Evolutionary conservation across 2,113 vertebrate genomes (phyloP).

Genomic region (Platanista minor): DNA sequence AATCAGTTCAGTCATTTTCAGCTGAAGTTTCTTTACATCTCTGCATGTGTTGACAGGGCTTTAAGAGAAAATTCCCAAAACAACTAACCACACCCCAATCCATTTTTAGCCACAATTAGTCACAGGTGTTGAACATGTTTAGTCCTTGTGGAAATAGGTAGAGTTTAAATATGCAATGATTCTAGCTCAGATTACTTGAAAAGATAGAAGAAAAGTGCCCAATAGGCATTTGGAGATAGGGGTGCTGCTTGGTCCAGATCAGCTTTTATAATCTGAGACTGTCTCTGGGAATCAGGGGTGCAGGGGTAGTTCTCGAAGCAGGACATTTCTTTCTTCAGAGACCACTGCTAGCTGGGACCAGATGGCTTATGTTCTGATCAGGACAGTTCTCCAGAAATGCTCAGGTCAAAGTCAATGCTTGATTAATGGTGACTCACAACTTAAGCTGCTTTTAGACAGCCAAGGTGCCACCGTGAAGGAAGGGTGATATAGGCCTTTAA

Average conservation of each 20-base stretch:
- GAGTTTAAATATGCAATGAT: background rate
- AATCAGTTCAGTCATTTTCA: slow-evolving; percentile 20
- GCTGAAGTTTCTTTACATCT: background rate
- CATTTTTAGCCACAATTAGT: background rate
- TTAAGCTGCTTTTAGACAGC: background rate
- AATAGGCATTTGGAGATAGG: background rate
- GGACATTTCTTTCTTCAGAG: background rate
- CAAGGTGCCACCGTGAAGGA: background rate
- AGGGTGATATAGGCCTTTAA: background rate
- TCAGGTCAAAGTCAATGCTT: background rate
- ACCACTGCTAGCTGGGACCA: background rate
- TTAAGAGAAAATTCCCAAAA: slow-evolving; percentile 26
- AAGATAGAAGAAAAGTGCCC: background rate
- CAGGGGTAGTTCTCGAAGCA: background rate
- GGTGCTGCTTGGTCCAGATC: background rate
- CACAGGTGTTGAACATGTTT: background rate
- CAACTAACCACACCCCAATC: background rate
- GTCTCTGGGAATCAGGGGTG: background rate
- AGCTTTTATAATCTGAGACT: background rate
- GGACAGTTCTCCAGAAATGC: background rate
- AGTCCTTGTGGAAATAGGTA: background rate
- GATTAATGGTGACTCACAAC: background rate
- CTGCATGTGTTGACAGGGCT: background rate
- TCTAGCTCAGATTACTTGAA: slow-evolving; percentile 2
- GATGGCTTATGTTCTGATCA: background rate